Conservation (phyloP, 2,888 invertebrate species). For the Dicyrtoma fusca region DNA sequence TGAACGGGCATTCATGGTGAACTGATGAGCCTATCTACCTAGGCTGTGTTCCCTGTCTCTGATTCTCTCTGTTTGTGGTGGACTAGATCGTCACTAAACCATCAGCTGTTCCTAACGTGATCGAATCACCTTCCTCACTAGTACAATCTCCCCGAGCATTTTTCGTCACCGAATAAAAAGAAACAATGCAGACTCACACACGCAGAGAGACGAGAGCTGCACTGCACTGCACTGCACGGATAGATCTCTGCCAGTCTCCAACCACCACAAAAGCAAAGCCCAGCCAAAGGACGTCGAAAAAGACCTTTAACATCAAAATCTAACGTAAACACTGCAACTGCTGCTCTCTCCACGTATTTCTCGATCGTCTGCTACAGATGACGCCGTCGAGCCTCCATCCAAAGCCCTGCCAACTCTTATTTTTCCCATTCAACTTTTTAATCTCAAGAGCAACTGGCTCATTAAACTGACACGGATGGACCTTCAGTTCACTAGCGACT, state of each 20-base stretch:
- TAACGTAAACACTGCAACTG: neutral
- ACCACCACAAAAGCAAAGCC: neutral
- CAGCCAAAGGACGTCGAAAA: neutral
- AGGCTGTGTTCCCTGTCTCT: neutral
- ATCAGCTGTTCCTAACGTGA: slow-evolving; percentile 26
- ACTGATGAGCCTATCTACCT: neutral
- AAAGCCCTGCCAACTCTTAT: no score
- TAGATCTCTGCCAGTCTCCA: neutral
- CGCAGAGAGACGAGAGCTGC: no score
- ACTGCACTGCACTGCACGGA: no score
- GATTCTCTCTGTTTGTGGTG: neutral
- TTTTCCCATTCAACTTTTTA: no score
- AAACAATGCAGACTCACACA: neutral
- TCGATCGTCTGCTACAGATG: no score
- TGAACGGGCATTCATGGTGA: slow-evolving; percentile 61
- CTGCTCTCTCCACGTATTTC: neutral
- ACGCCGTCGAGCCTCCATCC: no score
- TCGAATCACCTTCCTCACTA: slow-evolving; percentile 12
- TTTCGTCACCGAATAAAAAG: neutral
- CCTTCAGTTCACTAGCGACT: no score
- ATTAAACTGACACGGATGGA: no score
- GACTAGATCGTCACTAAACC: slow-evolving; percentile 15
- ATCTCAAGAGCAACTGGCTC: no score
- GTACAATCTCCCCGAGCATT: neutral
- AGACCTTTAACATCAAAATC: neutral